Conservation (phyloP, 2,113 vertebrate genomes). For the Sinocyclocheilus maitianheensis region DNA sequence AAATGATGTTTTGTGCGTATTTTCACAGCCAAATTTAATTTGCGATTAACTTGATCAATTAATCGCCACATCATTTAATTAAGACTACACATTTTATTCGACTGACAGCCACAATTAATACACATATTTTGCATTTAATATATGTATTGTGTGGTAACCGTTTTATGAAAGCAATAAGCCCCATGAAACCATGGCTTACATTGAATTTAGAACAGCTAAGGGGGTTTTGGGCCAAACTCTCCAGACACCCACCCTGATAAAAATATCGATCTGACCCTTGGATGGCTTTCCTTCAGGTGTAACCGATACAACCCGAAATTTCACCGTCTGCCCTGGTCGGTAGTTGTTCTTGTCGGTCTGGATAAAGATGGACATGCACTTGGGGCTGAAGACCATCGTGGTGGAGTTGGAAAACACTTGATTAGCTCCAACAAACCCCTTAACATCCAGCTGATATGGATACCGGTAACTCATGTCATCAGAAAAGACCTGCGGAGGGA, state of each 20-base stretch:
- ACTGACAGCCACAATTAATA: too few species aligned
- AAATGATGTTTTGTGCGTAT: too few species aligned
- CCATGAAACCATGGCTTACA: too few species aligned
- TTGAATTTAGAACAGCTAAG: too few species aligned
- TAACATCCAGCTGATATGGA: slow-evolving; percentile 67
- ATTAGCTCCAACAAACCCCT: slow-evolving; percentile 63
- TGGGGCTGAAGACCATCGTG: slow-evolving; percentile 64
- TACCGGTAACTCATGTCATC: neutral
- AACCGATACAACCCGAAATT: slow-evolving; percentile 78
- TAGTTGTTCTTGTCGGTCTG: slow-evolving; percentile 86
- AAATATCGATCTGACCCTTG: slow-evolving; percentile 69
- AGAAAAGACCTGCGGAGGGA: slow-evolving; percentile 54
- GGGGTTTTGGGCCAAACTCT: too few species aligned
- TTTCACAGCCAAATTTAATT: too few species aligned
- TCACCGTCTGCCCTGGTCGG: slow-evolving; percentile 80
- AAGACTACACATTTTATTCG: too few species aligned
- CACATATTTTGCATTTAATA: too few species aligned
- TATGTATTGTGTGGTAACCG: too few species aligned
- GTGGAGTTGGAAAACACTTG: slow-evolving; percentile 81
- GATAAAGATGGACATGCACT: slow-evolving; percentile 79
- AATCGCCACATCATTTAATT: too few species aligned
- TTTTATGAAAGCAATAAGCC: too few species aligned
- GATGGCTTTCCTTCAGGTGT: slow-evolving; percentile 77
- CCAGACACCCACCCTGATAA: slow-evolving; percentile 77
- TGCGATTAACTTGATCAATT: too few species aligned